A percentile compares a stretch with the other conserved stretches of the same genome.
These are phyloP conservation scores for rat (Rattus norvegicus) DNA, from an alignment of 2,113 vertebrate species.

Conservation along the genomic window GRCr8 NC_086039.1:2594501-2595000, in stretches of 20 bases:
- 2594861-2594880: background rate
- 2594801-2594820: background rate
- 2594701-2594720: background rate
- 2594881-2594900: background rate
- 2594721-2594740: background rate
- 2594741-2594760: background rate
- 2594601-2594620: background rate
- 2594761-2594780: background rate
- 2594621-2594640: background rate
- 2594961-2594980: background rate
- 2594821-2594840: background rate
- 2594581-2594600: background rate
- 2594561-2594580: background rate
- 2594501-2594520: background rate
- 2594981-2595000: background rate
- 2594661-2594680: background rate
- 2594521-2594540: background rate
- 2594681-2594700: background rate
- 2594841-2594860: background rate
- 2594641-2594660: background rate
- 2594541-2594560: background rate
- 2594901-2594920: fast-evolving
- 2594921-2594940: background rate
- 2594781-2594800: background rate
- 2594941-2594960: background rate